Evolutionary conservation across 2,113 vertebrate species (phyloP).

Genomic region (Dasypus novemcinctus): DNA sequence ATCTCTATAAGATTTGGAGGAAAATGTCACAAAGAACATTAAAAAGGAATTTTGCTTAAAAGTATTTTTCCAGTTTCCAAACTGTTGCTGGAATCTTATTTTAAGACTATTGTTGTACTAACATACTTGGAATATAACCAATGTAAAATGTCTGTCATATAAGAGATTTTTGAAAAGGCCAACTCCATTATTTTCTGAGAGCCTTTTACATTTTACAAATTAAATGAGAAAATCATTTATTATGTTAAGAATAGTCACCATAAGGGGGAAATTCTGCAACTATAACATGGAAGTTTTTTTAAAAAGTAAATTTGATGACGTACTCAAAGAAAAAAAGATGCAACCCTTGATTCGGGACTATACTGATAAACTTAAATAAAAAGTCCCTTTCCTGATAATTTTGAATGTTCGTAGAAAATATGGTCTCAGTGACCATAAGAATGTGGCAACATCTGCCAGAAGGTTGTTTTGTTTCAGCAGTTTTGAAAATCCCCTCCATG

Average conservation of each 20-base stretch:
- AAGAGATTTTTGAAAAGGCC: neutral
- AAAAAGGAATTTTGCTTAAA: neutral
- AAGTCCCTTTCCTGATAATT: constrained; percentile 7
- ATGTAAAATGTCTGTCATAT: constrained; percentile 14
- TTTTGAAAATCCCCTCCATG: neutral
- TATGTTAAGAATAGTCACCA: neutral
- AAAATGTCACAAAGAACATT: constrained; percentile 37
- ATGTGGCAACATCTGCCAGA: constrained; percentile 63
- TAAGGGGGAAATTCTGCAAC: constrained; percentile 2
- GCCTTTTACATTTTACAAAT: neutral
- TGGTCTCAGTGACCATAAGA: constrained; percentile 60
- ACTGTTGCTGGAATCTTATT: neutral
- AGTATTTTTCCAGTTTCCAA: neutral
- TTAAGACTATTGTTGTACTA: constrained; percentile 22
- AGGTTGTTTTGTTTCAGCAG: constrained; percentile 56
- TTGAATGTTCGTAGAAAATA: constrained; percentile 64
- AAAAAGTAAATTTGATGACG: neutral
- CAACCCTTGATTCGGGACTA: neutral
- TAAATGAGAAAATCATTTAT: neutral
- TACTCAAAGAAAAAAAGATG: neutral
- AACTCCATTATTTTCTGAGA: constrained; percentile 40
- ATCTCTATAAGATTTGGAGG: constrained; percentile 22
- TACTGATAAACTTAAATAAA: neutral
- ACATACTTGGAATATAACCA: neutral
- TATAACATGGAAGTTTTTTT: neutral